Conservation (phyloP, 2,113 vertebrate species). For the Bagarius yarrelli region DNA sequence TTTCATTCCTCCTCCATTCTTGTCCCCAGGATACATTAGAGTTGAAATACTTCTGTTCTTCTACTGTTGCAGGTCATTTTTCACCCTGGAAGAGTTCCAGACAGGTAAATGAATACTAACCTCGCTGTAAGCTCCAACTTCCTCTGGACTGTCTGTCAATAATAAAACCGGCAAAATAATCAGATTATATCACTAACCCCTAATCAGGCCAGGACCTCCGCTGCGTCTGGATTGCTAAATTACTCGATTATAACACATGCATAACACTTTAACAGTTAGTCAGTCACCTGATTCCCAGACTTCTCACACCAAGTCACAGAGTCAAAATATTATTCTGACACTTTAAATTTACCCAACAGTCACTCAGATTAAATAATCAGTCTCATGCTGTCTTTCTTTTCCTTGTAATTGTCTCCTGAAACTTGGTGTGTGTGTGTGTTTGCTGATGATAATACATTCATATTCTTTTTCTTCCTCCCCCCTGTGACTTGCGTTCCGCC, state of each 20-base stretch:
- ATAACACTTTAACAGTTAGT: too few species aligned
- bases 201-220: background rate
- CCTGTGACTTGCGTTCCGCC: conserved; percentile 21
- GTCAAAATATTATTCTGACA: background rate
- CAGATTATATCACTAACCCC: conserved; percentile 22
- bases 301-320: too few species aligned
- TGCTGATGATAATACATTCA: conserved; percentile 21
- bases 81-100: conserved; percentile 98
- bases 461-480: conserved; percentile 9
- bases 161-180: conserved; percentile 40
- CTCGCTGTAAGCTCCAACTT: conserved; percentile 36
- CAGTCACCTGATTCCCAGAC: too few species aligned
- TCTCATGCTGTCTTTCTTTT: background rate
- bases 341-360: background rate
- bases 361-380: background rate
- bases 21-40: conserved; percentile 24
- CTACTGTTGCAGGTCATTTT: conserved; percentile 94
- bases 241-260: background rate
- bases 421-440: conserved; percentile 10
- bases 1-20: background rate
- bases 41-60: conserved; percentile 72
- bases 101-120: conserved; percentile 83
- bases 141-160: background rate
- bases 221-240: background rate
- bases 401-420: background rate